Conservation (phyloP, 2,113 vertebrate species). For the Naja naja region DNA sequence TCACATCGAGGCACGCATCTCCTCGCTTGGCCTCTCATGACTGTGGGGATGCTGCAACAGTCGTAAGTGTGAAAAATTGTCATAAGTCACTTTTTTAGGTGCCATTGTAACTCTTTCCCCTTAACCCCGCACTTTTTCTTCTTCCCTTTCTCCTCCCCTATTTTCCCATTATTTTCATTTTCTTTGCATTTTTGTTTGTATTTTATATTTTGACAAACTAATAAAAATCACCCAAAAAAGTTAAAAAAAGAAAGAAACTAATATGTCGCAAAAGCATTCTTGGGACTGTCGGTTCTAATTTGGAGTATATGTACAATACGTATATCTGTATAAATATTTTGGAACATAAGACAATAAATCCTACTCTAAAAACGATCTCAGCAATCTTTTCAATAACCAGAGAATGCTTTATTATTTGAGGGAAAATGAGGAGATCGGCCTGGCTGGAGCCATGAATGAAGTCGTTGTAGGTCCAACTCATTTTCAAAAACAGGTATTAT, state of each 20-base stretch:
- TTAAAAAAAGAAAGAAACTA: too few relatives aligned
- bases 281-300: not conserved
- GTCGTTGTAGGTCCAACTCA: not conserved
- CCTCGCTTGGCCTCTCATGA: too few relatives aligned
- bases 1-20: too few relatives aligned
- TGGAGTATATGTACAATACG: not conserved
- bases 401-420: not conserved
- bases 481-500: not conserved
- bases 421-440: not conserved
- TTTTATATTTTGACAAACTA: not conserved
- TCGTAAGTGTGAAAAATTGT: too few relatives aligned
- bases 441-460: not conserved
- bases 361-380: not conserved
- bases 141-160: not conserved
- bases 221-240: not conserved
- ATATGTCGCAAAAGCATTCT: not conserved
- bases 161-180: not conserved
- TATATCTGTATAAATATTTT: not conserved
- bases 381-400: not conserved
- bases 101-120: too few relatives aligned
- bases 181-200: not conserved
- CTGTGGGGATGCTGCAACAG: too few relatives aligned
- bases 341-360: not conserved
- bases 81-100: too few relatives aligned
- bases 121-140: not conserved